Evolutionary conservation across 2,888 invertebrate genomes (phyloP), one percentile per base, ranked within the genome.

Genomic region (Athrips mouffetella): DNA sequence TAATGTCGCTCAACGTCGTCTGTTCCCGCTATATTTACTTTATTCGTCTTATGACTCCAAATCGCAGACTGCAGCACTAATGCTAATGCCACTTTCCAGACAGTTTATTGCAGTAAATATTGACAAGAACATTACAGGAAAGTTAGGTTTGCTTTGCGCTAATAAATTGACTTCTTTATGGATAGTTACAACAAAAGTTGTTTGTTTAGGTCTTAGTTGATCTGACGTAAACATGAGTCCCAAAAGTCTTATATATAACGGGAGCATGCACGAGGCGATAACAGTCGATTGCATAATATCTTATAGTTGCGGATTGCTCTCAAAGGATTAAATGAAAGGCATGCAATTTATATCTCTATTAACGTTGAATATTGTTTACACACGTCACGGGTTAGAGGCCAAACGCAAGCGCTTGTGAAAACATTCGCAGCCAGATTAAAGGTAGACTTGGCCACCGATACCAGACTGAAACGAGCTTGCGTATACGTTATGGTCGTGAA

Each of bases 261-360:
- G 56, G 49, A 56, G 72, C 69, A 70, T 79, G 79, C 61, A 57
- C 54, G 50, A 47, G 41, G 59, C 76, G 81, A 85, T 84, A 85
- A 70, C 74, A 65, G 60, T 62, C 64, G 58, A 62, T 77, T 72
- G 71, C 70, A 67, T 76, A 73, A 79, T 67, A 65, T 50, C 52
- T 37, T 67, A 67, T 70, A 72, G 70, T 68, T 68, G 67, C 73
- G 72, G 82, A 81, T 79, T 73, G 68, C 69, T 70, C 65, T 76
- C 77, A 79, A 82, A 85, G 78, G 81, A 82, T 81, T 79, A 81
- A 78, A 84, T 77, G 75, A 73, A 81, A 80, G 76, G 73, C 70
- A 67, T 70, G 74, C 79, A 85, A 82, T 85, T 86, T 86, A 86
- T 85, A 82, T 87, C 88, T 87, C 83, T 83, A 87, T 88, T 87